Evolutionary conservation across 2,888 invertebrate species (phyloP), one percentile per base, ranked within the genome.

Genomic region (Liodrosophila aerea): DNA sequence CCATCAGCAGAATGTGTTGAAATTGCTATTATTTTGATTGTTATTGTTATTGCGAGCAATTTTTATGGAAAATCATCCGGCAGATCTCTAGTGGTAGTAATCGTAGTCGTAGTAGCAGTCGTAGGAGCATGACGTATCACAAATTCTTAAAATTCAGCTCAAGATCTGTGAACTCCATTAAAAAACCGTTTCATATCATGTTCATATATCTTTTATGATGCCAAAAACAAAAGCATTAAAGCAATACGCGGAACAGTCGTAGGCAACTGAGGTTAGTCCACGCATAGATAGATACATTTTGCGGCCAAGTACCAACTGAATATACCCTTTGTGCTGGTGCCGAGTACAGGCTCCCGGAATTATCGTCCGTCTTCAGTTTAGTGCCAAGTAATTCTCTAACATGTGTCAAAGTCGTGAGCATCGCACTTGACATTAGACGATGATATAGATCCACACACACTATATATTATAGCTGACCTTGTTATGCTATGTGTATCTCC

Each of bases 1-100:
- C 49, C 85, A 82, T 82, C 76, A 85, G 2, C 7, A 18, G 69
- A 82, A 85, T 78, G 86, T 81, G 81, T 81, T 81, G 81, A 81
- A 86, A 81, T 81, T 66, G 51, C 65, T 76, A 84, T 86, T 65
- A 75, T 78, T 73, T 56, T 43, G 13, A 37, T 33, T 49, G 37
- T 44, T 45, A 65, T 61, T 59, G 47, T 52, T 61, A 59, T 59
- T 65, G 44, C 49, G 46, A 31, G 46, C 57, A 58, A 68, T 51
- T 57, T 59, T 83, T 80, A 84, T 70, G 76, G 22, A 76, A 61
- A 84, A 73, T 74, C 70, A 77, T 69, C 63, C 29, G 53, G 46
- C 70, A 56, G 63, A 49, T 58, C 45, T 8, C 16, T 16, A 54
- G 22, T 22, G 22, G 22, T 56, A 57, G 61, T 70, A 56, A 51